Evolutionary conservation across 2,888 invertebrate genomes (phyloP).

Genomic region (Sesamia inferens): DNA sequence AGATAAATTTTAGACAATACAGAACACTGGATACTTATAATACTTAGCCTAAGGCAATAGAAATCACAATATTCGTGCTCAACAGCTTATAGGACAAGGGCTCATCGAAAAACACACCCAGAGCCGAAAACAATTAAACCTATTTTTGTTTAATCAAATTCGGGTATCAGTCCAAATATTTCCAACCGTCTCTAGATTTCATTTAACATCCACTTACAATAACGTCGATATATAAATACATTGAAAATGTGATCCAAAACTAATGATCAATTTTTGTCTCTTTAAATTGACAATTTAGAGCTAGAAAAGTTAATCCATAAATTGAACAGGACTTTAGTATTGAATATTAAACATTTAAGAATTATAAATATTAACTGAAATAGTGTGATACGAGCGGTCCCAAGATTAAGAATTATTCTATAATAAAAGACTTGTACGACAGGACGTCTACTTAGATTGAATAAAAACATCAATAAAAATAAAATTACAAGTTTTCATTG

Average conservation of each 20-base stretch:
- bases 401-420: constrained; percentile 1
- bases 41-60: constrained; percentile 54
- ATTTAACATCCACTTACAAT: constrained; percentile 22
- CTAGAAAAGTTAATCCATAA: constrained; percentile 19
- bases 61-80: constrained; percentile 57
- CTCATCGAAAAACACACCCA: constrained; percentile 28
- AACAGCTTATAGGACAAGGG: constrained; percentile 31
- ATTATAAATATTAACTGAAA: constrained; percentile 4
- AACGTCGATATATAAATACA: constrained; percentile 34
- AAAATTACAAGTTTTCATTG: constrained; percentile 1
- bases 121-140: constrained; percentile 23
- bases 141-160: constrained; percentile 39
- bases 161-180: constrained; percentile 39
- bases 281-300: constrained; percentile 44
- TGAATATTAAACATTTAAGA: neutral
- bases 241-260: constrained; percentile 56
- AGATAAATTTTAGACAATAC: constrained; percentile 2
- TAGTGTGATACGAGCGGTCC: constrained; percentile 12
- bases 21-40: constrained; percentile 38
- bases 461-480: constrained; percentile 14
- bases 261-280: constrained; percentile 33
- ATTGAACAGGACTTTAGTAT: neutral
- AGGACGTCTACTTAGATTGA: neutral
- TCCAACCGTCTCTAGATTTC: constrained; percentile 17
- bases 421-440: neutral